Conservation (phyloP, 2,113 vertebrate genomes). For the Cyanistes caeruleus region DNA sequence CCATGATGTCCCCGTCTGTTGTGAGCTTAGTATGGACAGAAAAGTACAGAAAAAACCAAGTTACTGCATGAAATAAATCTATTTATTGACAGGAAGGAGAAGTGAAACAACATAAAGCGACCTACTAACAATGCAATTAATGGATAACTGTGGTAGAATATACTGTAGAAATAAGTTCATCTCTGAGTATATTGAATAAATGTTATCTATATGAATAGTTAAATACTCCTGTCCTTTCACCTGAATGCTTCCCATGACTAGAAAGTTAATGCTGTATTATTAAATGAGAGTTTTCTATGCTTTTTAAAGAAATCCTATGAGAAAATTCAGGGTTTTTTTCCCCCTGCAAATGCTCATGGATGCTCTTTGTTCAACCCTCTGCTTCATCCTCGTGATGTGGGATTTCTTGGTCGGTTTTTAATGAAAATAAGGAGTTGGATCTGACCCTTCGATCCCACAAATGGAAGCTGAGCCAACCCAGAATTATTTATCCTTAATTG, state of each 20-base stretch:
- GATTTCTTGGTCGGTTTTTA: not conserved
- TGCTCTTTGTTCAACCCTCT: not conserved
- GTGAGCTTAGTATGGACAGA: not conserved
- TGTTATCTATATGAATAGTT: not conserved
- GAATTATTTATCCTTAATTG: not conserved
- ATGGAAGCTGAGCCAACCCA: not conserved
- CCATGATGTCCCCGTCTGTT: not conserved
- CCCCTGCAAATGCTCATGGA: not conserved
- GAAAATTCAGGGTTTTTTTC: not conserved
- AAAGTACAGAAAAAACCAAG: not conserved
- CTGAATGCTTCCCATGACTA: not conserved
- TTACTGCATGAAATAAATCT: not conserved
- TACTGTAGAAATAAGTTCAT: not conserved
- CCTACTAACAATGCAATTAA: not conserved
- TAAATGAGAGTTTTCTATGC: not conserved
- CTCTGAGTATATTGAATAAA: not conserved
- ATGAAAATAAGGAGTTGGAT: not conserved
- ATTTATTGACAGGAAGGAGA: constrained; percentile 40
- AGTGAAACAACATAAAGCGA: not conserved
- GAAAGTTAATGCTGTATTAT: not conserved
- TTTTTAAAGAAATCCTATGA: not conserved
- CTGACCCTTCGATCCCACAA: not conserved
- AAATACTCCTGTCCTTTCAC: not conserved
- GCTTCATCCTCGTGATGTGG: not conserved
- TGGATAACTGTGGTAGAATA: not conserved